Evolutionary conservation across 2,113 vertebrate species (phyloP), one percentile per base, ranked within the genome.

Genomic region (Blennius ocellaris): DNA sequence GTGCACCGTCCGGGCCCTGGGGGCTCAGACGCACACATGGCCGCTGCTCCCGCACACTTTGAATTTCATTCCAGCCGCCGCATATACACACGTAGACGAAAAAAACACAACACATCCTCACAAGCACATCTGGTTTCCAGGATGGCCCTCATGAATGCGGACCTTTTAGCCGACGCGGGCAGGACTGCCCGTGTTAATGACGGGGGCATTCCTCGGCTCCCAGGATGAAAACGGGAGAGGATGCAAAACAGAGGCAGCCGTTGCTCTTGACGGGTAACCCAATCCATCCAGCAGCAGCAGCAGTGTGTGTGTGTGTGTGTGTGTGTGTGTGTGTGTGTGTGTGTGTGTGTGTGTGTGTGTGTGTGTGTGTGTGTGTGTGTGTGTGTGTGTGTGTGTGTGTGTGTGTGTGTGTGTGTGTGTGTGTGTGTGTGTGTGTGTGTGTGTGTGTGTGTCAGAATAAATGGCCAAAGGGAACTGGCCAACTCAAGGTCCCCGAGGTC

Each of bases 71-170:
- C 64, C 54, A 57, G 62, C 68, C 53, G 21, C 60, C n/a, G 8
- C 69, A 11, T 37, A 69, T 11, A 49, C 72, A 73, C 70, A 36
- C 48, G 30, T 14, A 65, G 57, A 64, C 47, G n/a, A 66, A 21
- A 76, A n/a, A 57, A n/a, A 57, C 7, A 59, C 7, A 56, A 53
- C 58, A 55, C 8, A 36, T 60, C 76, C 78, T 76, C 80, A 70
- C 76, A 9, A 49, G 69, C 81, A 90, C 90, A 91, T 91, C 88
- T 92, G 90, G 88, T 90, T 85, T 87, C 67, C 85, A 89, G 90
- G 86, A 82, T 73, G 67, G 67, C 78, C 66, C 65, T 79, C 70
- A 83, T 90, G 56, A 89, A 88, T 85, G 80, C 73, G 59, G 69
- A 76, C 80, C 85, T 88, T 88, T 89, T 80, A 90, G 89, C 60